Evolutionary conservation across 2,797 vertebrate species (phyloP), one percentile per base, ranked within the genome.

Genomic region (Myripristis murdjan): DNA sequence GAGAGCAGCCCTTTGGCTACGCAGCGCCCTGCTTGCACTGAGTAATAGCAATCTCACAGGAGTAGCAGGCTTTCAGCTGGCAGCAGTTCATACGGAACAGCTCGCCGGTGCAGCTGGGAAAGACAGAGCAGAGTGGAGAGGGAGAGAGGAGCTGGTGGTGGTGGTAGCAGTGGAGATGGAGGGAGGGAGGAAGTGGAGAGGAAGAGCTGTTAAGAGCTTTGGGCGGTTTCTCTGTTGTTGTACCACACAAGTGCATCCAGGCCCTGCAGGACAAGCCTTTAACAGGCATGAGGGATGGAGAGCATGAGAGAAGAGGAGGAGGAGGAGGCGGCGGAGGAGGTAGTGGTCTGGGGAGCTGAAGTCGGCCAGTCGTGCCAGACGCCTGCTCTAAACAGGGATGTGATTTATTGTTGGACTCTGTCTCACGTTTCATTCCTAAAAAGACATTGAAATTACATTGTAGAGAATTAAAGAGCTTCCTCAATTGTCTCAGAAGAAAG

Each of bases 241-340:
- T 93, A 93, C 92, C 93, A 93, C 93, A 94, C 93, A 94, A 94
- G 92, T 94, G 92, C 90, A 90, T 94, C 93, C 90, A 94, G 92
- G 85, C 93, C 93, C 93, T 94, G 91, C 91, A 93, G 93, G 92
- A 94, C 89, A 88, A 92, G 92, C 92, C 93, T 94, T 94, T 93
- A 94, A 94, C 93, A 90, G 92, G 89, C 92, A 89, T 90, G 92
- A 93, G 93, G 88, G 91, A 93, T 92, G 89, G 90, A 93, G 90
- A 91, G 91, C 90, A 89, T 92, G 88, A 90, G 89, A 87, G 88
- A 78, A 86, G 86, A 82, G 84, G 78, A 86, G 84, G 87, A 88
- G 82, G 79, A 70, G 66, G 77, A 0, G 54, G 77, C 5, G 72
- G 82, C 5, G 72, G 82, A n/a, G 85, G 89, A 15, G 85, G 89